Conservation (phyloP, 2,888 invertebrate genomes). For the Neoitamus cyanurus region DNA sequence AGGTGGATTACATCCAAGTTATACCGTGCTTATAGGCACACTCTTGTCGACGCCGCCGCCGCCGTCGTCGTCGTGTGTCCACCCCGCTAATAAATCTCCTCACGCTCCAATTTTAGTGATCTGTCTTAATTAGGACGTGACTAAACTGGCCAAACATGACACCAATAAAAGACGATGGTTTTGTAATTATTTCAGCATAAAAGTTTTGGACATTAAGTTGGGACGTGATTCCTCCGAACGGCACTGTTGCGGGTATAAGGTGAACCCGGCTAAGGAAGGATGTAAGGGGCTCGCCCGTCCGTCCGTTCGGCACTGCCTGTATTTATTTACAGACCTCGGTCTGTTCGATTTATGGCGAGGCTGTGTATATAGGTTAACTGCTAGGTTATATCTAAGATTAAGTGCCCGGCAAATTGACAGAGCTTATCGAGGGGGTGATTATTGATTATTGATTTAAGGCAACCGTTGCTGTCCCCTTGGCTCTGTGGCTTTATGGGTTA, state of each 20-base stretch:
- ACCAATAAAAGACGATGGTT: constrained; percentile 41
- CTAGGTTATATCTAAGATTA: constrained; percentile 3
- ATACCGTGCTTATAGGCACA: background rate
- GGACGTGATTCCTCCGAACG: constrained; percentile 18
- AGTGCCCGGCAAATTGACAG: constrained; percentile 19
- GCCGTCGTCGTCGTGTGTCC: background rate
- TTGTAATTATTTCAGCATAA: constrained; percentile 41
- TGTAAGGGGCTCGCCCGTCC: background rate
- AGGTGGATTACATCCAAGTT: background rate
- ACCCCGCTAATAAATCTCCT: constrained; percentile 36
- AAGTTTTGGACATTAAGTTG: constrained; percentile 33
- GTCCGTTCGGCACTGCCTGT: background rate
- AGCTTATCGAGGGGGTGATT: constrained; percentile 24
- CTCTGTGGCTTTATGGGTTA: background rate
- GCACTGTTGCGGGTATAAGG: background rate
- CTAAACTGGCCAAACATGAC: constrained; percentile 3
- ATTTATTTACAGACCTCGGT: background rate
- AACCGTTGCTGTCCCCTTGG: background rate
- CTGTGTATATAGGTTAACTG: constrained; percentile 2
- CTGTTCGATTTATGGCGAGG: constrained; percentile 3
- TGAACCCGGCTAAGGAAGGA: background rate
- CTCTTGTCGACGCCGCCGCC: background rate
- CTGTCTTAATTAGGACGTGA: constrained; percentile 45
- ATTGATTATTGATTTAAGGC: constrained; percentile 23
- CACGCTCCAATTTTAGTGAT: constrained; percentile 40